Evolutionary conservation across 2,113 vertebrate genomes (phyloP).

Genomic region (Bettongia penicillata): DNA sequence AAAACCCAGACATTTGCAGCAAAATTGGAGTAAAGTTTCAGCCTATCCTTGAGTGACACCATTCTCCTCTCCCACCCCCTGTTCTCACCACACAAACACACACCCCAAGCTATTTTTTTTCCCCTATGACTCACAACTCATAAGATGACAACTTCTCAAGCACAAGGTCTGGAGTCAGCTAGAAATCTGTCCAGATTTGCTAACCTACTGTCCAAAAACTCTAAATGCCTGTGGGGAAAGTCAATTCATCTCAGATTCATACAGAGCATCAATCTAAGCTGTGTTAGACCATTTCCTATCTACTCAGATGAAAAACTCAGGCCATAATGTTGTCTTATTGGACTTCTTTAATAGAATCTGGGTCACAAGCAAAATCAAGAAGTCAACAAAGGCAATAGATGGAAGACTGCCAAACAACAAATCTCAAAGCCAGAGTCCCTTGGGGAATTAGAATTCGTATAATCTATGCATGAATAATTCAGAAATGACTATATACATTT

Average conservation of each 20-base stretch:
- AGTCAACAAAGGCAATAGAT: not conserved
- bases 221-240: not conserved
- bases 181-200: not conserved
- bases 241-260: not conserved
- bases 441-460: not conserved
- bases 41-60: not conserved
- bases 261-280: not conserved
- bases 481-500: not conserved
- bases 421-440: not conserved
- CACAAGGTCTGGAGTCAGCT: not conserved
- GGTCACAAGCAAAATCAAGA: not conserved
- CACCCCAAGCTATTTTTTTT: not conserved
- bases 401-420: not conserved
- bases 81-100: not conserved
- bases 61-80: slow-evolving; percentile 1
- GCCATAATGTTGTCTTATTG: not conserved
- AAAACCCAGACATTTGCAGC: not conserved
- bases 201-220: not conserved
- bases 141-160: not conserved
- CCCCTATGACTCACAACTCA: not conserved
- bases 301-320: not conserved
- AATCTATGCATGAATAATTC: not conserved
- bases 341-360: not conserved
- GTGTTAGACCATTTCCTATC: not conserved
- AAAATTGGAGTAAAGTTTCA: not conserved